A percentile compares a stretch with the other conserved stretches of the same genome.
phyloP scores from a whole-genome alignment of 2,888 invertebrate species.

The Netelia virgata region DNA sequence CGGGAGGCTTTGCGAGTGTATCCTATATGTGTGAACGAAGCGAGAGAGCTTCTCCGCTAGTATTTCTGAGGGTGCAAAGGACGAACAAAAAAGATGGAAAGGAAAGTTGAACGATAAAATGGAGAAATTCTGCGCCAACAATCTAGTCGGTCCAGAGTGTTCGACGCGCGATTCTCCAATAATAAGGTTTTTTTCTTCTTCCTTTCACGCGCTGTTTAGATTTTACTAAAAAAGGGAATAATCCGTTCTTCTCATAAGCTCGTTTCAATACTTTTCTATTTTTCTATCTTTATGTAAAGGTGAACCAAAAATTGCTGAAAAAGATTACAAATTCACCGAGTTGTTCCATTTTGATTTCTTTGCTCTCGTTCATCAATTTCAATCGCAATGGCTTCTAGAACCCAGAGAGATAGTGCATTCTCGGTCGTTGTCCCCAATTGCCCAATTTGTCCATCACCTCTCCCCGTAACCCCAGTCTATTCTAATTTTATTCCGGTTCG shows the following conservation, averaged over 20 bases:
- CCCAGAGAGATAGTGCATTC: not conserved
- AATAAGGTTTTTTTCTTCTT: constrained; percentile 23
- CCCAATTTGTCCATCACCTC: constrained; percentile 22
- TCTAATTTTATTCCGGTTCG: constrained; percentile 12
- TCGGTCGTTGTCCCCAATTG: constrained; percentile 18
- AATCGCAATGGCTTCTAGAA: not conserved
- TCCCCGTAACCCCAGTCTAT: not conserved
- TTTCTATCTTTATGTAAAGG: not conserved
- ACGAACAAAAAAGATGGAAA: constrained; percentile 36
- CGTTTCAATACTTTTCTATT: not conserved
- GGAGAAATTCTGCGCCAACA: constrained; percentile 54
- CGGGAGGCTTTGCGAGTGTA: constrained; percentile 56
- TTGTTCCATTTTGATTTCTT: not conserved
- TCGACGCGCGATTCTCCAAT: constrained; percentile 52
- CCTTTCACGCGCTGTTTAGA: constrained; percentile 35
- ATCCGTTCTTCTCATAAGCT: constrained; percentile 17
- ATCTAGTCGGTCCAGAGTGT: constrained; percentile 50
- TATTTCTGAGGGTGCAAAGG: constrained; percentile 26
- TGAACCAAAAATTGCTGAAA: too few species aligned
- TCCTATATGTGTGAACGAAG: constrained; percentile 39
- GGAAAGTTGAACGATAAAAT: constrained; percentile 69
- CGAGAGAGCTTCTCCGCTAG: constrained; percentile 36
- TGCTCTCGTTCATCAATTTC: constrained; percentile 6
- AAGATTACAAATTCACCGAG: not conserved
- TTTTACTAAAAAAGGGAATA: constrained; percentile 43